Percentiles rank a stretch among this genome's conserved stretches.
Conservation (phyloP, 1,140 invertebrate genomes). For the Micrasema longulum region DNA sequence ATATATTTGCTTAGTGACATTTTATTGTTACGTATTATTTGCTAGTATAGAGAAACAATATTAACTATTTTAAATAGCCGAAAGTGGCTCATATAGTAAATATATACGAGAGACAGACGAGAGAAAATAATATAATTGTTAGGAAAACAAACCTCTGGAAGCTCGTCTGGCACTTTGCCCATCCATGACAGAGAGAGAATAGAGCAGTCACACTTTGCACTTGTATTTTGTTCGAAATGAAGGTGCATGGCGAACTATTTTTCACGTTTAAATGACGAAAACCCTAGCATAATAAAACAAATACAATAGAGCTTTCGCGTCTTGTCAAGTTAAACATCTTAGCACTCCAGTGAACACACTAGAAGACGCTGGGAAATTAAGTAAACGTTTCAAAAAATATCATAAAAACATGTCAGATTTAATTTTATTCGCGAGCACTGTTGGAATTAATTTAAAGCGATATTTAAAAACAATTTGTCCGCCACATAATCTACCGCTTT, state of each 20-base stretch:
- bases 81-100: no score
- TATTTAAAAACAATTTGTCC: not conserved
- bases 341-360: not conserved
- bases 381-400: conserved; percentile 33
- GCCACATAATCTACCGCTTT: conserved; percentile 9
- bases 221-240: conserved; percentile 92
- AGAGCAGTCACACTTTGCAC: conserved; percentile 94
- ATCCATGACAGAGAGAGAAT: conserved; percentile 97
- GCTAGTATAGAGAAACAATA: no score
- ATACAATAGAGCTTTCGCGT: not conserved
- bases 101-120: no score
- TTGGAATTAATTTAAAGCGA: not conserved
- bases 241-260: conserved; percentile 78
- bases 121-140: no score
- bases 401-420: conserved; percentile 37
- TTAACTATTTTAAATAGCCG: no score
- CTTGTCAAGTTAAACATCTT: not conserved
- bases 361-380: conserved; percentile 4
- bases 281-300: no score
- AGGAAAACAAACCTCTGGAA: conserved; percentile 82
- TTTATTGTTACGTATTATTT: no score
- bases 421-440: conserved; percentile 3
- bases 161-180: conserved; percentile 95
- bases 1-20: no score
- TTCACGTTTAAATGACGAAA: not conserved